Evolutionary conservation across 2,888 invertebrate species (phyloP).

Genomic region (Eurytoma californica): DNA sequence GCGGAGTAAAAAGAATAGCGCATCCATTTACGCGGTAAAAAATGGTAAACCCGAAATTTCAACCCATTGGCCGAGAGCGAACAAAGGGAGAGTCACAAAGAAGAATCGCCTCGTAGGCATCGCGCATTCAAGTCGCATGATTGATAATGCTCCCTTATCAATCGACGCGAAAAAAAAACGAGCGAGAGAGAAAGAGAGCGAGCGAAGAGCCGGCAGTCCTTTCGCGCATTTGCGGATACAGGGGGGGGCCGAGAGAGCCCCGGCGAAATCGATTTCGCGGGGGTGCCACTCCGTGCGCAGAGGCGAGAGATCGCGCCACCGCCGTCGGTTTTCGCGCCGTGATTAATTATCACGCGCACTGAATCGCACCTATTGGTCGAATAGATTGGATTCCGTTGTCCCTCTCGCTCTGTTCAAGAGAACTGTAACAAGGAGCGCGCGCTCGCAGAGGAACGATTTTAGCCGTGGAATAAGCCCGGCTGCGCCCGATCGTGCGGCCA

Average conservation of each 20-base stretch:
- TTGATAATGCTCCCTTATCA: conserved; percentile 37
- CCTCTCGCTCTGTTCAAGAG: not conserved
- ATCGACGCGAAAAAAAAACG: not conserved
- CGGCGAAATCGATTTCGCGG: conserved; percentile 23
- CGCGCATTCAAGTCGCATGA: conserved; percentile 9
- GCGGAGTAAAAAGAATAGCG: too few relatives aligned
- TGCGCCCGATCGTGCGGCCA: not conserved
- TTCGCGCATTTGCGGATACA: not conserved
- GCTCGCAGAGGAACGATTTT: conserved; percentile 25
- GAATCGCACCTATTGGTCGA: conserved; percentile 56
- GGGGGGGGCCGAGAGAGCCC: not conserved
- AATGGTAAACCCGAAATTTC: too few relatives aligned
- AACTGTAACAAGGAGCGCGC: not conserved
- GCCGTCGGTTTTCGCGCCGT: conserved; percentile 46
- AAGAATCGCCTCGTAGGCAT: not conserved
- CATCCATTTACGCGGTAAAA: too few relatives aligned
- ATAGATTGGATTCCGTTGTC: conserved; percentile 61
- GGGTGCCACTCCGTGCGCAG: not conserved
- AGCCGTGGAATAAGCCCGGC: conserved; percentile 7
- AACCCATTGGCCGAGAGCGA: too few relatives aligned
- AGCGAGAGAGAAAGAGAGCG: not conserved
- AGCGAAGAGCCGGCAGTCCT: not conserved
- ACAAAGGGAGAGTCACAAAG: conserved; percentile 1
- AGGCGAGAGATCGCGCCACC: conserved; percentile 24
- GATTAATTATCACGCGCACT: conserved; percentile 60